A percentile compares a stretch with the other conserved stretches of the same genome.
phyloP scores from a whole-genome alignment of 2,888 invertebrate genomes.

The Tryphoninae sp. region DNA sequence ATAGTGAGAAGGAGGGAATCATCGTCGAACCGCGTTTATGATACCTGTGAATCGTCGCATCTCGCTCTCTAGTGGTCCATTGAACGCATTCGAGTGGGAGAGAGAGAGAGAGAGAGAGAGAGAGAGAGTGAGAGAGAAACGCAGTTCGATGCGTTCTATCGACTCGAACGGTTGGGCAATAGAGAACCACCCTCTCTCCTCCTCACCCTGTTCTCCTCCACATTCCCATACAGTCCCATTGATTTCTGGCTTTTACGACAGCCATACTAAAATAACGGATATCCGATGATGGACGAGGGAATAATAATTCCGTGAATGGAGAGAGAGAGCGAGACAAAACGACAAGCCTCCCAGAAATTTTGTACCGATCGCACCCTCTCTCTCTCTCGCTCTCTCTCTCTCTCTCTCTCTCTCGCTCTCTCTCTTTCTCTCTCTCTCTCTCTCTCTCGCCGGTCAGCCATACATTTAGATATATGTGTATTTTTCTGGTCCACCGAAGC shows the following conservation, averaged over 20 bases:
- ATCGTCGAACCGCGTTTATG: slow-evolving; percentile 30
- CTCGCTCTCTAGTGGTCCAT: neutral
- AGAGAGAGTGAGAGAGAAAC: neutral
- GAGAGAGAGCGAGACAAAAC: slow-evolving; percentile 8
- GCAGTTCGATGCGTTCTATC: slow-evolving; percentile 19
- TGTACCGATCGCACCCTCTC: slow-evolving; percentile 16
- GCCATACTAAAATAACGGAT: slow-evolving; percentile 60
- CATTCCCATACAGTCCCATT: slow-evolving; percentile 28
- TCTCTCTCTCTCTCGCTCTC: neutral
- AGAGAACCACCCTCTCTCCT: slow-evolving; percentile 7
- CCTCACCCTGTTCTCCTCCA: neutral
- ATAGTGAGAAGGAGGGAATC: neutral
- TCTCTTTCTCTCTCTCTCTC: neutral
- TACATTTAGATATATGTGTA: slow-evolving; percentile 5
- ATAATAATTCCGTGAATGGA: slow-evolving; percentile 59
- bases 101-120: neutral
- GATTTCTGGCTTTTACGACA: slow-evolving; percentile 57
- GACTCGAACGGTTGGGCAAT: slow-evolving; percentile 34
- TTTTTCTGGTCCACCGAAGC: slow-evolving; percentile 23
- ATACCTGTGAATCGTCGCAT: neutral
- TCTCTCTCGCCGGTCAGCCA: neutral
- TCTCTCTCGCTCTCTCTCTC: neutral
- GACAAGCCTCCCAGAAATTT: slow-evolving; percentile 42
- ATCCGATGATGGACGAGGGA: slow-evolving; percentile 60
- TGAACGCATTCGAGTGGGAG: neutral